Percentiles rank a stretch among this genome's conserved stretches.
Conservation (phyloP, 1,140 invertebrate genomes). For the Anagrus nilaparvatae region DNA sequence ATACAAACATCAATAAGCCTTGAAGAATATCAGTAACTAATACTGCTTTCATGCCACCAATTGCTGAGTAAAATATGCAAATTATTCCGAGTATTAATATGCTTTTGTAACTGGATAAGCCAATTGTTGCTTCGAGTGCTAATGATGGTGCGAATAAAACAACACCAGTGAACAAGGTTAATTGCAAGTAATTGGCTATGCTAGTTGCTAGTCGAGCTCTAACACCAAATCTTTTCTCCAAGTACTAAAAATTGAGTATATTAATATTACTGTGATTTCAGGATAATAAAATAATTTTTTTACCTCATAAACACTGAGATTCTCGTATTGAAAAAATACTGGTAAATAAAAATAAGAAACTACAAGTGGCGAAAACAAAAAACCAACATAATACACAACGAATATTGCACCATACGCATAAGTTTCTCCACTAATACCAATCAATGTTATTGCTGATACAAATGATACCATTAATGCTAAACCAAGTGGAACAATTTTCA, state of each 20-base stretch:
- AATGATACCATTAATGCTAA: conserved; percentile 89
- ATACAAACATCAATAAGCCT: conserved; percentile 62
- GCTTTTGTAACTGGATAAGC: conserved; percentile 60
- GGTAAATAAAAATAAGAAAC: conserved; percentile 75
- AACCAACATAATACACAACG: conserved; percentile 63
- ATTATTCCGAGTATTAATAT: conserved; percentile 68
- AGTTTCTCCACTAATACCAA: conserved; percentile 78
- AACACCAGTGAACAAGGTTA: conserved; percentile 85
- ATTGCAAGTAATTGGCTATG: conserved; percentile 66
- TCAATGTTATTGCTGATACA: conserved; percentile 84
- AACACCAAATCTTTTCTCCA: conserved; percentile 71
- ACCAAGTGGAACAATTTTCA: conserved; percentile 68
- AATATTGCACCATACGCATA: conserved; percentile 74
- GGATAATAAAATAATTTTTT: too few relatives aligned
- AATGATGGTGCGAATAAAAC: conserved; percentile 88
- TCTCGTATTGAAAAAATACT: conserved; percentile 76
- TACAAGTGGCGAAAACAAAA: conserved; percentile 66
- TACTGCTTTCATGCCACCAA: conserved; percentile 87
- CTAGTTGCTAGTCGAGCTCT: conserved; percentile 60
- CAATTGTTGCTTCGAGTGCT: conserved; percentile 82
- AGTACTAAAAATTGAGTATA: too few relatives aligned
- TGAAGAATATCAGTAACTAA: conserved; percentile 80
- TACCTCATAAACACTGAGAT: conserved; percentile 82
- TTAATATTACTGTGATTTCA: too few relatives aligned
- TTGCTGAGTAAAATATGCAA: conserved; percentile 81